Percentiles rank a stretch among this genome's conserved stretches.
Conservation (phyloP, 2,888 invertebrate genomes). For the Aleiodes leptofemur region DNA sequence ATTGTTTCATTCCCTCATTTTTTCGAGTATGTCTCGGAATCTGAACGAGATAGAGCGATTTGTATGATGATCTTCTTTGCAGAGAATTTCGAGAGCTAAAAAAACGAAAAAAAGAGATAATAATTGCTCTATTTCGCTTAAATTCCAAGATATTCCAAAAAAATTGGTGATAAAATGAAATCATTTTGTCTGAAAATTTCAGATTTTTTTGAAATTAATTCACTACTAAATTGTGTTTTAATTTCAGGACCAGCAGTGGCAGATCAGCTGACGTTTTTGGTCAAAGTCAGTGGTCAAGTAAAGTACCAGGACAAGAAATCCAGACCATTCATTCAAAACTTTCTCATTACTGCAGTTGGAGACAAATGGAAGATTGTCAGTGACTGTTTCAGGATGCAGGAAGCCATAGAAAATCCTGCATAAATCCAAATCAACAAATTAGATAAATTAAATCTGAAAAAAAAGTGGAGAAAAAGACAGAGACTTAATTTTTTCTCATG, state of each 20-base stretch:
- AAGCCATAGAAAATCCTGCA: slow-evolving; percentile 59
- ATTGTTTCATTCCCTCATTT: too few species aligned
- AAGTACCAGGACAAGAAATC: slow-evolving; percentile 81
- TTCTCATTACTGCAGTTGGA: slow-evolving; percentile 90
- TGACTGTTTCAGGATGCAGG: slow-evolving; percentile 90
- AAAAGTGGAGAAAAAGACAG: slow-evolving; percentile 39
- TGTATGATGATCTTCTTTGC: not conserved
- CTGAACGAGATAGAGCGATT: not conserved
- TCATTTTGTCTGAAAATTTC: too few species aligned
- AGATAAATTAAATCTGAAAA: not conserved
- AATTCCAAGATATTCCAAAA: too few species aligned
- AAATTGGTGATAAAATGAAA: too few species aligned
- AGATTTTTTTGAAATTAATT: not conserved
- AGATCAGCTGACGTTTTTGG: slow-evolving; percentile 87
- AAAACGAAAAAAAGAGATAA: not conserved
- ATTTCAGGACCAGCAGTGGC: slow-evolving; percentile 83
- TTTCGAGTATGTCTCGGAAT: not conserved
- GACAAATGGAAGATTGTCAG: slow-evolving; percentile 96
- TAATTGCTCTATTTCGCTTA: too few species aligned
- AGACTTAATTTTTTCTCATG: not conserved
- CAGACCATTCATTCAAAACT: slow-evolving; percentile 89
- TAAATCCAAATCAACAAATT: not conserved
- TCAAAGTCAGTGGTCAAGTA: slow-evolving; percentile 89
- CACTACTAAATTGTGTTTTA: slow-evolving; percentile 6
- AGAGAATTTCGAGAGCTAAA: not conserved